Base-by-base conservation (phyloP, 2,797 vertebrate species). In the Lemur catta region DNA sequence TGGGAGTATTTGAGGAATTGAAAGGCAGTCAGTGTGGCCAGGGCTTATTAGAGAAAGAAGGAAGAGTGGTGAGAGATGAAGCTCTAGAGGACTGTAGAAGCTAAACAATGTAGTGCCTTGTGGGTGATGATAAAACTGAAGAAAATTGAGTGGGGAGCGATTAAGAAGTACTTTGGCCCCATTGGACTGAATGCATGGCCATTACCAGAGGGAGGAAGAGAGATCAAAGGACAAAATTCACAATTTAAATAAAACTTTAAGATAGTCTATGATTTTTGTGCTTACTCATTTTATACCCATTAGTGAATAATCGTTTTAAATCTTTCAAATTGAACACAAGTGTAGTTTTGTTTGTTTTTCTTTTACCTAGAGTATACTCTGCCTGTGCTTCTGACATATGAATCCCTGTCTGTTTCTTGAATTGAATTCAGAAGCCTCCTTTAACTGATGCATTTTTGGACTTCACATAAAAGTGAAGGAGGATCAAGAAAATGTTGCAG, bases 391-490 rank as follows among this genome's bases (percentile, higher is more conserved):
- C 84, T 95, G 61, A 91, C 76, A 72, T 87, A 30, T 35, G 61
- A 92, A 74, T 87, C 79, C 24, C 26, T 80, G 46, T 89, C 52
- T 93, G 52, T 55, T 95, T 96, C 84, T 91, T 93, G 97, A 96
- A 95, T 50, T 75, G 57, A 94, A 95, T 41, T 97, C 0, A 41
- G 93, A 97, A 96, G 90, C 9, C 20, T 89, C 35, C 50, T 97
- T 95, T 94, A 97, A 97, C 35, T 46, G 59, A 78, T 94, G 84
- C 57, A 89, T 78, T 96, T 90, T 87, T 98, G 96, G 94, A 93
- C 69, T 96, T 85, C 76, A 94, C 74, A 71, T 80, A 57, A 97
- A 97, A 97, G 93, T 69, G 81, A 78, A 33, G 65, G n/a, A 94
- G 59, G 97, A 95, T 72, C 93, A 95, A 79, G 67, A 97, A 79